Evolutionary conservation across 2,888 invertebrate genomes (phyloP), one percentile per base, ranked within the genome.

Genomic region (Leuctra nigra): DNA sequence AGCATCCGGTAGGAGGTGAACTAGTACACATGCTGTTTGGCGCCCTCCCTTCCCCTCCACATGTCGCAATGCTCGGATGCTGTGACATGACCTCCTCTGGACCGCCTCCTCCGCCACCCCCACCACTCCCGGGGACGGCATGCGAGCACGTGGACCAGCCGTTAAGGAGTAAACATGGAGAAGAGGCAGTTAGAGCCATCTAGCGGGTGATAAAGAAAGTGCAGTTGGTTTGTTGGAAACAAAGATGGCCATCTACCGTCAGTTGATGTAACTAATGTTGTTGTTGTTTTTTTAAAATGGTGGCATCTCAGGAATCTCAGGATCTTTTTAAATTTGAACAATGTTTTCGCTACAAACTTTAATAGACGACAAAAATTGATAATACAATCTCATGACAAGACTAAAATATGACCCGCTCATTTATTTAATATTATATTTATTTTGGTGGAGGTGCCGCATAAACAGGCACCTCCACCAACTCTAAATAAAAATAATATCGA

Each of bases 1-100:
- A 46, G 44, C 54, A 54, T 54, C 54, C 54, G 54, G 54, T 54
- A 54, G 54, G 54, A 46, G 33, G 50, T 50, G 35, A 50, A 50
- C 50, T 50, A 50, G 50, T 50, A 35, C 50, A 50, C 50, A 50
- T 50, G 50, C 18, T 50, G 29, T 50, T 20, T 33, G 35, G 18
- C 33, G 35, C 50, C 50, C 50, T 35, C 35, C 47, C 47, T 24
- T 23, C 25, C 47, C 23, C 47, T 24, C 33, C 50, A 50, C 29
- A 50, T 50, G 50, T 50, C 50, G 35, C 50, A 50, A 50, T 50
- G 13, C 50, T 35, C 35, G 50, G 50, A 50, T 33, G 50, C 50
- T 50, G 50, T 35, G 47, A 47, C 35, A 50, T 50, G 50, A 50
- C 50, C 50, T 50, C 50, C 50, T 33, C 50, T 33, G 50, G 33